Base-by-base conservation (phyloP, 2,797 vertebrate species). In the Rhinoraja longicauda region DNA sequence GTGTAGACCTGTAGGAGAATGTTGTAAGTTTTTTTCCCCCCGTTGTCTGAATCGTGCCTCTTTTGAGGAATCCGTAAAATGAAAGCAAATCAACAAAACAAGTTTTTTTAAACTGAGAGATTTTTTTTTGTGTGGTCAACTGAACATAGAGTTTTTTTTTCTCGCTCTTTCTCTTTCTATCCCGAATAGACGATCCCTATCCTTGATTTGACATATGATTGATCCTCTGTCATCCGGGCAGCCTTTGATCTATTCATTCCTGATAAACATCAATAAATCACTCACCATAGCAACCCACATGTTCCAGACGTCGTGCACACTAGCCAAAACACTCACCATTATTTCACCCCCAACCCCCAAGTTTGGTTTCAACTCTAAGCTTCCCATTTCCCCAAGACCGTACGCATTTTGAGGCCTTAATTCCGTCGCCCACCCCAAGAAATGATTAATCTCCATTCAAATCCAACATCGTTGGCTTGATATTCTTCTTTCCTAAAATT, bases 251-350 rank as follows among this genome's bases (percentile, higher is more conserved):
- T 98, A 97, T 98, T 98, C 97, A 98, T 98, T 97, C 97, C 97
- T 97, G 97, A 98, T 99, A 98, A 98, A 98, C 98, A 98, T 98
- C 98, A 98, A 98, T 99, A 99, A 98, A 98, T 98, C 98, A 98
- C 97, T 98, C 97, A 97, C 97, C 97, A 97, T 97, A 97, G 97
- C 97, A 97, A 97, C 97, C 97, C 96, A 97, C 97, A 97, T 97
- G 97, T 97, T 97, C 97, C 96, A 97, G 97, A 97, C 97, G 97
- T 97, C n/a, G 92, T 86, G 24, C 86, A 73, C 90, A 53, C 67
- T 70, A 75, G 90, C 72, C 90, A 91, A 36, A 39, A 73, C 70
- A 75, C 90, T 92, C 75, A 53, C n/a, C 26, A 12, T 9, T 26
- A 45, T 75, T 92, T 73, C 13, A 45, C 13, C 32, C 32, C 57